Percentiles rank a stretch among this genome's conserved stretches.
Conservation (phyloP, 1,140 invertebrate genomes). For the Scaptomyza pallida region DNA sequence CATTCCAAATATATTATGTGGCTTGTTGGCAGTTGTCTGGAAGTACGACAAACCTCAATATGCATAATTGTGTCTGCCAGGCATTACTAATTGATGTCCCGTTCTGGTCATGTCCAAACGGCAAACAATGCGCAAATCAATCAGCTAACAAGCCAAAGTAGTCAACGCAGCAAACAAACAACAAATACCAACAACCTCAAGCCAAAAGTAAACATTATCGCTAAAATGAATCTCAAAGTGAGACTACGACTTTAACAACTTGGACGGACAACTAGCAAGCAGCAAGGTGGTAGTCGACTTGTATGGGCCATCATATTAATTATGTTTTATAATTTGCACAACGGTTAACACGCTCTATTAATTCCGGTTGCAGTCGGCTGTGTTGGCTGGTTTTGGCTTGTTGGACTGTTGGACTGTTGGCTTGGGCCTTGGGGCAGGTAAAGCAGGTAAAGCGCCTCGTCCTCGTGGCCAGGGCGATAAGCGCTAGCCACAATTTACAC, state of each 20-base stretch:
- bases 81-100: conserved; percentile 79
- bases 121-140: conserved; percentile 79
- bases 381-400: conserved; percentile 16
- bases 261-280: too few relatives aligned
- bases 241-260: conserved; percentile 17
- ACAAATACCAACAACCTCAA: conserved; percentile 47
- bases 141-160: conserved; percentile 71
- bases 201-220: conserved; percentile 77
- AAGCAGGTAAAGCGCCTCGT: conserved; percentile 29
- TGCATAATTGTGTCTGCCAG: conserved; percentile 75
- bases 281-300: neutral
- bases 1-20: conserved; percentile 12
- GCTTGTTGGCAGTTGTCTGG: conserved; percentile 1
- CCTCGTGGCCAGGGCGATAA: conserved; percentile 60
- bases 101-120: conserved; percentile 64
- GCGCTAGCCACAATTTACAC: conserved; percentile 74
- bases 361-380: conserved; percentile 48
- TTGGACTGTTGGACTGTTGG: too few relatives aligned
- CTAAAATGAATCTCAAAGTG: conserved; percentile 69
- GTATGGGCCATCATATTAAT: conserved; percentile 78
- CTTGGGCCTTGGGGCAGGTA: conserved; percentile 22
- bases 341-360: conserved; percentile 83
- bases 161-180: conserved; percentile 46
- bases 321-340: conserved; percentile 83
- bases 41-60: conserved; percentile 43